Base-by-base conservation (phyloP, 2,113 vertebrate genomes). In the Cryptotis parvus region DNA sequence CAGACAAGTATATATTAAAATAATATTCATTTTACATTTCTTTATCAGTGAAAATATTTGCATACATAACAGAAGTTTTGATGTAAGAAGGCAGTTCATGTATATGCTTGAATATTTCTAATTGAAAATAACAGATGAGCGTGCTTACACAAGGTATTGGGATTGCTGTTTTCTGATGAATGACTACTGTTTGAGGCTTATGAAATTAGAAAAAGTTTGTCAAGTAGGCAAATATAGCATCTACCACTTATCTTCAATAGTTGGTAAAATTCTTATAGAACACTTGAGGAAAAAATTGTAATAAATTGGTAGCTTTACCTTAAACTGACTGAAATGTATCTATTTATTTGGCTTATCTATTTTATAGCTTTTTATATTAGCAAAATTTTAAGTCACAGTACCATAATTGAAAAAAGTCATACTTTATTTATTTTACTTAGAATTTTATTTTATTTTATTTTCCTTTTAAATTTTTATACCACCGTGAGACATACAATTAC, bases 21-120 rank as follows among this genome's bases (percentile, higher is more conserved):
- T 77, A 8, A 16, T 84, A 79, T 87, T 92, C 37, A 80, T 73
- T 91, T 78, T 39, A 78, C 9, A 49, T 81, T 90, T 18, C 6
- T 49, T 14, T 61, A 20, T 27, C 49, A 84, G 0, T 65, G 14
- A 45, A 76, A 70, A 41, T n/a, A 41, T 93, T 35, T 85, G 20
- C 18, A 74, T 79, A 79, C 68, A 63, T 61, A 88, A 35, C 31
- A 58, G 35, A 82, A 92, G 18, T 16, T 68, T 81, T 27, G 35
- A 9, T 68, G 37, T 76, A 33, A 18, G 29, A 12, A 55, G 33
- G 55, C 87, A 41, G 15, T 68, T 27, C 12, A 92, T 35, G 6
- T 81, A 74, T 37, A 69, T 27, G 18, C 3, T 37, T 81, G 31
- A 74, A 82, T 31, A 68, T 85, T n/a, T 72, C 20, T 61, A 61